Base-by-base conservation (phyloP, 2,113 vertebrate species). In the Sander vitreus region DNA sequence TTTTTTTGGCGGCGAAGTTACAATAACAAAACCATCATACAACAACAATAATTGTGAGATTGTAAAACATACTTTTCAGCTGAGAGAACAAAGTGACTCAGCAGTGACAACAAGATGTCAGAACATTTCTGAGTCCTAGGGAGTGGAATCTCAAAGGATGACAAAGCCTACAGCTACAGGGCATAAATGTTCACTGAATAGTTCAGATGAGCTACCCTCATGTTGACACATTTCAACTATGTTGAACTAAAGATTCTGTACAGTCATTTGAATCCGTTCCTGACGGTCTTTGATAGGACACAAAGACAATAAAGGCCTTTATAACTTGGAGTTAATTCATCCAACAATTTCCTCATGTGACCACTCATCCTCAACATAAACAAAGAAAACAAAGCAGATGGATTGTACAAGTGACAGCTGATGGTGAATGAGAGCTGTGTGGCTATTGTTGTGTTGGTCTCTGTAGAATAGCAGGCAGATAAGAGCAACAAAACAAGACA, bases 351-450 rank as follows among this genome's bases (percentile, higher is more conserved):
- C 48, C 23, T 57, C 19, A 15, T 59, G 72, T 68, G 45, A 36
- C 57, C 33, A 33, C 66, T 73, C 62, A 79, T 60, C 30, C 54
- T 33, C 15, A 36, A 55, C 10, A 15, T 48, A 60, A 73, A 85
- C 45, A 76, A 73, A 76, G 48, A 43, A 54, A 67, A 78, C 53
- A 71, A 82, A 82, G 60, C 39, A n/a, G 71, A 47, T 39, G 27
- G 12, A 39, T 60, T 43, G 36, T 39, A 62, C 33, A 19, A 45
- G 50, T 79, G 62, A 64, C 36, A 62, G 63, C 47, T 33, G 45
- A 82, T 59, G 68, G 59, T 76, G 64, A 83, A 74, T 47, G 63
- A 76, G 62, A 73, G 45, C 68, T 47, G 60, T 2, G 8, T 5
- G 1, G 36, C 30, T 73, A 47, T 50, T 73, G 36, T 57, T 18